phyloP scores from a whole-genome alignment of 2,888 invertebrate species.

The Tenthredo notha region DNA sequence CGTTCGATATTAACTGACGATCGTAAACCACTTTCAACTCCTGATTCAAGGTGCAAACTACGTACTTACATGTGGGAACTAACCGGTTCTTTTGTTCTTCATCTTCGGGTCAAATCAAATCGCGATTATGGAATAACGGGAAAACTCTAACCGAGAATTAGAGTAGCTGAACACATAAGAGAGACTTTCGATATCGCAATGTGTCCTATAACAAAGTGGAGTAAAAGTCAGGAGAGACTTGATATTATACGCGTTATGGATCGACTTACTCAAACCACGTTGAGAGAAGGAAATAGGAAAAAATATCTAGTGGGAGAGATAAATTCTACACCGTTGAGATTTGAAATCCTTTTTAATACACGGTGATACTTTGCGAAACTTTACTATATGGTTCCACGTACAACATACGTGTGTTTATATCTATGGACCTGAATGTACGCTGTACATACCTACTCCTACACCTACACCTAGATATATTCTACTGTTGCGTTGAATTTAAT shows the following conservation, averaged over 20 bases:
- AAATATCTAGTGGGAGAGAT: not conserved
- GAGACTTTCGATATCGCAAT: not conserved
- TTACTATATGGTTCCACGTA: not conserved
- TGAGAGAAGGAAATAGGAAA: not conserved
- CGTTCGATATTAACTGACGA: not conserved
- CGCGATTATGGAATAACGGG: not conserved
- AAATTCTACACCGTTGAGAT: conserved; percentile 35
- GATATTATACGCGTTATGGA: conserved; percentile 2
- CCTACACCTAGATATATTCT: not conserved
- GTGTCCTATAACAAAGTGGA: not conserved
- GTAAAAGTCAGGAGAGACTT: not conserved
- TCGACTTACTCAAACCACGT: conserved; percentile 27
- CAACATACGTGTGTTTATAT: not conserved
- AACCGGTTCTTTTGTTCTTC: not conserved
- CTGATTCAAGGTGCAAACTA: not conserved
- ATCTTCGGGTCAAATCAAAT: not conserved
- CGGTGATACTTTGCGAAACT: conserved; percentile 19
- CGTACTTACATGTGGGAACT: not conserved
- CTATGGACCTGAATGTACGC: not conserved
- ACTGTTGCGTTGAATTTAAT: conserved; percentile 50
- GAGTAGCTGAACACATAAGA: not conserved
- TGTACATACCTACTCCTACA: not conserved
- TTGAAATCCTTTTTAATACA: conserved; percentile 22
- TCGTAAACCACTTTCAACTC: not conserved
- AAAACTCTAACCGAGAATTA: too few species aligned